Percentiles rank a stretch among this genome's conserved stretches.
Conservation (phyloP, 2,888 invertebrate species). For the Ethmia dodecea region DNA sequence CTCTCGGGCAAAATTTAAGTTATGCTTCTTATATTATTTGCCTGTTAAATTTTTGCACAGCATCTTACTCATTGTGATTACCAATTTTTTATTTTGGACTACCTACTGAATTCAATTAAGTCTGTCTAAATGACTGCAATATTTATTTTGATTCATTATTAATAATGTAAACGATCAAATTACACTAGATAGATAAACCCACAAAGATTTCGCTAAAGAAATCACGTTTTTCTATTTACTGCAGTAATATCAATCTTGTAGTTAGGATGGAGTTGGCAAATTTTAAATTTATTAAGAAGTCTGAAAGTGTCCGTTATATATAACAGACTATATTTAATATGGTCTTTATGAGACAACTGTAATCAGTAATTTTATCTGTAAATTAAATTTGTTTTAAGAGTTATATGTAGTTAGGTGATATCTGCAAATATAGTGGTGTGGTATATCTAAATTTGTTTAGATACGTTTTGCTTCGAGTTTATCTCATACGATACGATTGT, state of each 20-base stretch:
- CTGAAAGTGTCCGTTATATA: conserved; percentile 59
- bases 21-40: no score
- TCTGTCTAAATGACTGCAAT: no score
- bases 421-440: conserved; percentile 48
- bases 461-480: conserved; percentile 44
- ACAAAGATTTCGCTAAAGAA: conserved; percentile 57
- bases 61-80: no score
- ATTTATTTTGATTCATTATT: no score
- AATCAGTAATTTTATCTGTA: conserved; percentile 62
- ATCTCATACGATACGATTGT: conserved; percentile 30
- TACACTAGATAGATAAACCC: conserved; percentile 41
- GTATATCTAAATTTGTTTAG: conserved; percentile 43
- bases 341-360: conserved; percentile 58
- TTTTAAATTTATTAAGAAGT: conserved; percentile 61
- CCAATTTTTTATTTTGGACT: no score
- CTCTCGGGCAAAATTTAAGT: no score
- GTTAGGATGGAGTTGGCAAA: conserved; percentile 65
- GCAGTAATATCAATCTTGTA: conserved; percentile 63
- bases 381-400: conserved; percentile 63
- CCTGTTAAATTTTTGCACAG: no score
- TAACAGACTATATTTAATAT: conserved; percentile 58
- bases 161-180: no score
- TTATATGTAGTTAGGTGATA: conserved; percentile 65
- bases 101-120: no score
- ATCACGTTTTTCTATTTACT: conserved; percentile 62